Conservation (phyloP, 2,888 invertebrate genomes). For the Muschampia plurimacula region DNA sequence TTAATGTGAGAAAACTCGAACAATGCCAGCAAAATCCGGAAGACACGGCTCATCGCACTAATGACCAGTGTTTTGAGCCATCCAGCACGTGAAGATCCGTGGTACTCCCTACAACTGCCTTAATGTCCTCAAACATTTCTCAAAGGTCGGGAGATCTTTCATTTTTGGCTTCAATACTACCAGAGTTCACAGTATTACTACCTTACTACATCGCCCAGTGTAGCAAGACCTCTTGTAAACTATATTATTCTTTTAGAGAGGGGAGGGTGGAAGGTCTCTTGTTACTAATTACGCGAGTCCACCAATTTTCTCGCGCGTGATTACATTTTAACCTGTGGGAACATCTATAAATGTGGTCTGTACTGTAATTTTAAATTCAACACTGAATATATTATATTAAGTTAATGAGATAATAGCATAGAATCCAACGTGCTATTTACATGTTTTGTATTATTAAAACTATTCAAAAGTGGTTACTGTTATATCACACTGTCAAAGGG, state of each 20-base stretch:
- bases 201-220: conserved; percentile 12
- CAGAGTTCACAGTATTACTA: neutral
- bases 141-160: conserved; percentile 23
- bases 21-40: conserved; percentile 72
- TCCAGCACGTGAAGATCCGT: conserved; percentile 47
- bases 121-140: conserved; percentile 4
- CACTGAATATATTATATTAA: neutral
- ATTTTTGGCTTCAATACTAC: conserved; percentile 19
- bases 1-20: conserved; percentile 73
- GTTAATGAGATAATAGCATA: neutral
- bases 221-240: conserved; percentile 18
- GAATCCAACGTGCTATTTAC: neutral
- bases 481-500: too few species aligned
- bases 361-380: conserved; percentile 54
- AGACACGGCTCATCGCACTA: conserved; percentile 75
- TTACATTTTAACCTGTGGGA: conserved; percentile 74
- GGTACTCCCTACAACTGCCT: neutral
- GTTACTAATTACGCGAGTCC: conserved; percentile 61
- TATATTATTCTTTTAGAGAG: conserved; percentile 22
- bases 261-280: conserved; percentile 9
- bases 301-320: conserved; percentile 61
- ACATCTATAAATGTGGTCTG: conserved; percentile 54
- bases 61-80: conserved; percentile 58
- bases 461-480: neutral
- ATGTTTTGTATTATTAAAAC: neutral